Percentiles rank a stretch among this genome's conserved stretches.
Conservation (phyloP, 2,113 vertebrate genomes). For the Hyperopisus bebe region DNA sequence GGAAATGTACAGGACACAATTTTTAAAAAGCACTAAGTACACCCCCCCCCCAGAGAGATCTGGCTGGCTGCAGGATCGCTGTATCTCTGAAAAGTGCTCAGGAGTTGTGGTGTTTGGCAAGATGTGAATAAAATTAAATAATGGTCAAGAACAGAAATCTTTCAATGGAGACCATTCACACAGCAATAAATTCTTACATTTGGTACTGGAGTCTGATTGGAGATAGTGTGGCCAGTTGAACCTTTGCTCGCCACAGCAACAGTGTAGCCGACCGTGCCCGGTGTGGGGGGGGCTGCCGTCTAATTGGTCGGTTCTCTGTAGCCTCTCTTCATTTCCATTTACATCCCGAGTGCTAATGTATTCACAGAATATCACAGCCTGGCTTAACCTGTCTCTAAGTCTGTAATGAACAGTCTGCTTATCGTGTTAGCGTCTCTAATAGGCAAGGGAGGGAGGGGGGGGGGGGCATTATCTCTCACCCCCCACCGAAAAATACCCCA, state of each 20-base stretch:
- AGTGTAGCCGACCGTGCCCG: slow-evolving; percentile 48
- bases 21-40: slow-evolving; percentile 4
- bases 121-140: background rate
- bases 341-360: slow-evolving; percentile 28
- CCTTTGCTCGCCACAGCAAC: slow-evolving; percentile 56
- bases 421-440: slow-evolving; percentile 25
- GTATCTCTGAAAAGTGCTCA: background rate
- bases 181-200: background rate
- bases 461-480: background rate
- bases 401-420: slow-evolving; percentile 32
- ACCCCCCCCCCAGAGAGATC: background rate
- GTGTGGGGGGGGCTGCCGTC: slow-evolving; percentile 49
- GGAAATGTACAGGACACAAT: slow-evolving; percentile 12
- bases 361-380: slow-evolving; percentile 27
- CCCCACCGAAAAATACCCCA: background rate
- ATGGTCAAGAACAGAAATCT: background rate
- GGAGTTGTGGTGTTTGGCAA: background rate
- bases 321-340: slow-evolving; percentile 26
- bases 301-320: slow-evolving; percentile 61
- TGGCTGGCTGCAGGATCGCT: background rate
- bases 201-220: slow-evolving; percentile 60
- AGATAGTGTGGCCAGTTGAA: slow-evolving; percentile 59
- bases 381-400: slow-evolving; percentile 23
- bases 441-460: background rate
- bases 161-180: background rate